A percentile compares a stretch with the other conserved stretches of the same genome.
Evolutionary conservation across 2,888 invertebrate genomes (phyloP).

Genomic region (Plebejus argus): DNA sequence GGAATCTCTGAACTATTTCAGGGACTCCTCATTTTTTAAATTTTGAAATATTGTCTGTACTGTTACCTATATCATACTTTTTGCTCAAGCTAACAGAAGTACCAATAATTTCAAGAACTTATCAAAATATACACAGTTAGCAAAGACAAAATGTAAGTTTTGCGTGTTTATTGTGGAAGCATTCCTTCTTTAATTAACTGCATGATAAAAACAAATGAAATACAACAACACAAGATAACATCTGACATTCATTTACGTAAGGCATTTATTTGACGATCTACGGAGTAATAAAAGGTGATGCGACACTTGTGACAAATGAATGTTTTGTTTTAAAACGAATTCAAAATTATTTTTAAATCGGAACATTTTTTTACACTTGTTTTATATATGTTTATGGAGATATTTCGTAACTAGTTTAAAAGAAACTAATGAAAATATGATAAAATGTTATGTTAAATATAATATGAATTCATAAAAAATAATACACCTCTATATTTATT

Average conservation of each 20-base stretch:
- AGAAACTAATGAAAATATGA: too few relatives aligned
- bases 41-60: too few relatives aligned
- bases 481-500: too few relatives aligned
- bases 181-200: slow-evolving; percentile 10
- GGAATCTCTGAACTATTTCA: too few relatives aligned
- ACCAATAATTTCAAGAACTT: neutral
- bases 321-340: neutral
- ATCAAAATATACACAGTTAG: neutral
- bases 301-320: neutral
- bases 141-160: neutral
- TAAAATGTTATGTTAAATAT: too few relatives aligned
- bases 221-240: slow-evolving; percentile 4
- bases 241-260: slow-evolving; percentile 47
- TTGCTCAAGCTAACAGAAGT: too few relatives aligned
- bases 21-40: too few relatives aligned
- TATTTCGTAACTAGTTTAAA: too few relatives aligned
- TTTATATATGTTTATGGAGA: too few relatives aligned
- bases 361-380: neutral
- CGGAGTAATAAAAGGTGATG: neutral
- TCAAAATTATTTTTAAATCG: neutral
- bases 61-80: too few relatives aligned
- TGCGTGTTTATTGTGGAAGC: slow-evolving; percentile 6
- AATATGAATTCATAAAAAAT: too few relatives aligned
- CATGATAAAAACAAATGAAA: slow-evolving; percentile 13
- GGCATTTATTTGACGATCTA: neutral